Evolutionary conservation across 2,113 vertebrate genomes (phyloP).

Genomic region (Grus americana): DNA sequence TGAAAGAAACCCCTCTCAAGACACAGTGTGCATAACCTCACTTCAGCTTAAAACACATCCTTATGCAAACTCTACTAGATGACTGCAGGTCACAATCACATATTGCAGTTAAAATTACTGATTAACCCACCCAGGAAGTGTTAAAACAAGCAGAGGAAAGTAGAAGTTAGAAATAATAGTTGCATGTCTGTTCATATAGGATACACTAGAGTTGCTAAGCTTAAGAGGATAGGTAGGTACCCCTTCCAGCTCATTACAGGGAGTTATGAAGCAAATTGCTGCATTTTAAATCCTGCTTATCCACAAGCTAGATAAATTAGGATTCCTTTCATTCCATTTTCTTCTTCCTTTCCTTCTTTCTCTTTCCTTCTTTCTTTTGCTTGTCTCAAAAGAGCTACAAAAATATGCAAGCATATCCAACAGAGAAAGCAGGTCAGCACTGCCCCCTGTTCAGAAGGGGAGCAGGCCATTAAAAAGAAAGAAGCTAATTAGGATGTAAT

Average conservation of each 20-base stretch:
- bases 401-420: not conserved
- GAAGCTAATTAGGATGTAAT: not conserved
- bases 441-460: not conserved
- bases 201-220: not conserved
- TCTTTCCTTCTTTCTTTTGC: not conserved
- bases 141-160: not conserved
- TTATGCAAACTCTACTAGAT: not conserved
- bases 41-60: not conserved
- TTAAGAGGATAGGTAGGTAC: not conserved
- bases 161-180: not conserved
- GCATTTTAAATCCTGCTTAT: not conserved
- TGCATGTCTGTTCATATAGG: not conserved
- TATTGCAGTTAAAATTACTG: not conserved
- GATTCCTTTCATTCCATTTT: not conserved
- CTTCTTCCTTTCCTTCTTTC: not conserved
- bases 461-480: not conserved
- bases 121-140: not conserved
- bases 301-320: not conserved
- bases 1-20: not conserved
- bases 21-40: rapidly evolving
- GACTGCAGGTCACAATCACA: not conserved
- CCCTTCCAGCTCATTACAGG: not conserved
- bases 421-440: not conserved
- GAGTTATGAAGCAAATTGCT: not conserved
- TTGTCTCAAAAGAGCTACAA: not conserved